Evolutionary conservation across 2,888 invertebrate genomes (phyloP).

Genomic region (Amorpha juglandis): DNA sequence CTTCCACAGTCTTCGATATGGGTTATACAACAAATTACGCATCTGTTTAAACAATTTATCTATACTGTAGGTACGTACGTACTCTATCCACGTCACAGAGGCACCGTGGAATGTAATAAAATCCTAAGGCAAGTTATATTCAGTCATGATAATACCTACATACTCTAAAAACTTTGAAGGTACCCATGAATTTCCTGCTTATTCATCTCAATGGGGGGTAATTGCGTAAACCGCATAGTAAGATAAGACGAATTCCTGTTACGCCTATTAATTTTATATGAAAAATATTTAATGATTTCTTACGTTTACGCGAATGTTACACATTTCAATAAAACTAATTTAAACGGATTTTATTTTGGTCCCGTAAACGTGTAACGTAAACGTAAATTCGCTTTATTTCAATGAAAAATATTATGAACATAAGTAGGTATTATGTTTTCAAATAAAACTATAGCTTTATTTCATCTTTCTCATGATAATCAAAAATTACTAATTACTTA

Average conservation of each 20-base stretch:
- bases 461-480: neutral
- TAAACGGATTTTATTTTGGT: too few species aligned
- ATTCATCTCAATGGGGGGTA: constrained; percentile 19
- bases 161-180: neutral
- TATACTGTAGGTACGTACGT: neutral
- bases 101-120: neutral
- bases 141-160: neutral
- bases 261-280: neutral
- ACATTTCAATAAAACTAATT: too few species aligned
- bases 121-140: neutral
- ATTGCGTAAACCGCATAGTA: neutral
- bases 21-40: neutral
- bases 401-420: neutral
- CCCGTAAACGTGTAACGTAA: too few species aligned
- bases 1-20: neutral
- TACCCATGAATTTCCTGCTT: neutral
- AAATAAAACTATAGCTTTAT: too few species aligned
- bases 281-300: too few species aligned
- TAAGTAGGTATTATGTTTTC: too few species aligned
- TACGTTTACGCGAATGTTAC: too few species aligned
- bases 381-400: too few species aligned
- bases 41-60: neutral
- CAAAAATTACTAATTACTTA: neutral
- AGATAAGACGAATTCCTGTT: constrained; percentile 12
- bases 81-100: constrained; percentile 1